A percentile compares a stretch with the other conserved stretches of the same genome.
Conservation (phyloP, 2,113 vertebrate species). For the Acrocephalus kingi region DNA sequence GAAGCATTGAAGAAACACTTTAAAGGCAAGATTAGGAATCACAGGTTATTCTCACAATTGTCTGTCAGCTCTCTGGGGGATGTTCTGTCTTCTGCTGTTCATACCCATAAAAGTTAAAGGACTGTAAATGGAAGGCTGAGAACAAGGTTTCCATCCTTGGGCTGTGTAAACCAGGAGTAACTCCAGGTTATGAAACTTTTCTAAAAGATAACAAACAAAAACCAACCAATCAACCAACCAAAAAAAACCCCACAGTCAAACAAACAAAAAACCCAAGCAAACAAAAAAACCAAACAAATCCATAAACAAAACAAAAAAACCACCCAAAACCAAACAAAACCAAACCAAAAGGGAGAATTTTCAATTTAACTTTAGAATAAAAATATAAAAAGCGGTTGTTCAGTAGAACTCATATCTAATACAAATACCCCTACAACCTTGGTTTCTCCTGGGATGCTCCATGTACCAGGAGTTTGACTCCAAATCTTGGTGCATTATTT, state of each 20-base stretch:
- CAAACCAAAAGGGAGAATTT: neutral
- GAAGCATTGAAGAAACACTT: neutral
- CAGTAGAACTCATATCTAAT: neutral
- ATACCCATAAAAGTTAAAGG: neutral
- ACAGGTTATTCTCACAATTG: constrained; percentile 43
- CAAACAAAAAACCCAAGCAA: neutral
- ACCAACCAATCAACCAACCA: neutral
- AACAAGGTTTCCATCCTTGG: neutral
- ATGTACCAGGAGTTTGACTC: neutral
- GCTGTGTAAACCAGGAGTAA: neutral
- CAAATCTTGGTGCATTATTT: neutral
- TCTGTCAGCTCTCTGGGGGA: neutral
- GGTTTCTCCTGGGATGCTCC: neutral
- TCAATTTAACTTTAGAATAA: neutral
- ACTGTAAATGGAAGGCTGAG: neutral
- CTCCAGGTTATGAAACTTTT: neutral
- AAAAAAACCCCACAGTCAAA: neutral
- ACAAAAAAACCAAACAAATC: neutral
- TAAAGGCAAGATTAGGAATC: constrained; percentile 41
- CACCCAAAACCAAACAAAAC: neutral
- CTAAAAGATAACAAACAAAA: neutral
- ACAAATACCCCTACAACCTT: neutral
- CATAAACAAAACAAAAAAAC: neutral
- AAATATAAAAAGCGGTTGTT: neutral
- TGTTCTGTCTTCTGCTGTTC: neutral